Evolutionary conservation across 2,888 invertebrate genomes (phyloP).

Genomic region (Phyllotreta cruciferae): DNA sequence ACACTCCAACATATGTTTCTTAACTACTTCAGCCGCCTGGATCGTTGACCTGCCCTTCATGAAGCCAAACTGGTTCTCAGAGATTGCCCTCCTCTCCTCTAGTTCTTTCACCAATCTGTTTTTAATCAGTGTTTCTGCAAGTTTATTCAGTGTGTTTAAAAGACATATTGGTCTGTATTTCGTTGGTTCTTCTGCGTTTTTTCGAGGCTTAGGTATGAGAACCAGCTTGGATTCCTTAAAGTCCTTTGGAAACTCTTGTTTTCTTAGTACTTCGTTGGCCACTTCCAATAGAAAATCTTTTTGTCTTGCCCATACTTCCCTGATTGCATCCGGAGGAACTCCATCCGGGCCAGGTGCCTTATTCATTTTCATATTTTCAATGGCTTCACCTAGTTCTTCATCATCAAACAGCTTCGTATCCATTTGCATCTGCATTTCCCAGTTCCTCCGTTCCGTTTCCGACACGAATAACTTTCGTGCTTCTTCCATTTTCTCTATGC

Average conservation of each 20-base stretch:
- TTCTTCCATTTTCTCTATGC: neutral
- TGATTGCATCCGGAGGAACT: neutral
- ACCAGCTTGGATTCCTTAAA: slow-evolving; percentile 31
- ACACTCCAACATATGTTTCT: neutral
- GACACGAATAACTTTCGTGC: neutral
- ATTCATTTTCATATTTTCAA: neutral
- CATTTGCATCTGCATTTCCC: too few relatives aligned
- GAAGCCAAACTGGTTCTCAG: slow-evolving; percentile 20
- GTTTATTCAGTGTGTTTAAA: slow-evolving; percentile 14
- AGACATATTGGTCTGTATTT: slow-evolving; percentile 17
- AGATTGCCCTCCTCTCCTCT: slow-evolving; percentile 1
- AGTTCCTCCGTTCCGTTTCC: too few relatives aligned
- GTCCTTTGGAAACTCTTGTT: slow-evolving; percentile 26
- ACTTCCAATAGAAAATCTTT: neutral
- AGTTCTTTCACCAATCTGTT: slow-evolving; percentile 20
- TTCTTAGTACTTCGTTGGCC: slow-evolving; percentile 22
- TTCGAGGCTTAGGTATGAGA: slow-evolving; percentile 29
- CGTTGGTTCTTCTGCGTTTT: neutral
- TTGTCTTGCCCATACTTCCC: neutral
- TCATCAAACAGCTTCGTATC: too few relatives aligned
- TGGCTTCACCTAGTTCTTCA: too few relatives aligned
- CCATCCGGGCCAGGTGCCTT: neutral
- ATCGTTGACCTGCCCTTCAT: slow-evolving; percentile 20
- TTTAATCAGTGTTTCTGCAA: neutral
- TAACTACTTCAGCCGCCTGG: slow-evolving; percentile 11